Base-by-base conservation (phyloP, 2,888 invertebrate species). In the Nomada lathburiana region DNA sequence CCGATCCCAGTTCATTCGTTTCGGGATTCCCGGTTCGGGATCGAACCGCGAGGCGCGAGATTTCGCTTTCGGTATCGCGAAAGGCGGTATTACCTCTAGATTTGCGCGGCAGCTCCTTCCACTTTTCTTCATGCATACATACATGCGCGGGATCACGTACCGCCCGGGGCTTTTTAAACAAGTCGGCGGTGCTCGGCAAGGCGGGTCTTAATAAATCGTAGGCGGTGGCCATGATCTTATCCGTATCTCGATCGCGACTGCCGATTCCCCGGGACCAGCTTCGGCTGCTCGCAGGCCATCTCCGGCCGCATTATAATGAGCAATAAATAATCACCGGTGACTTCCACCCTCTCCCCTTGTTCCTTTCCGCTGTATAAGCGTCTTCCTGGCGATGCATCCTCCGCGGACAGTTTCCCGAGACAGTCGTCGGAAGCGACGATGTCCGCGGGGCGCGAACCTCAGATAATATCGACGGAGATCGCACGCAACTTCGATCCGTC, bases 291-390 rank as follows among this genome's bases (percentile, higher is more conserved):
- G 84, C 83, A 82, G 83, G 83, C 86, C 60, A 62, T 57, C 76
- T 84, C 88, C 85, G 16, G 47, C 85, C 85, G 85, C 76, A 85
- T 90, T 90, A 89, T 92, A 92, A 93, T 91, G 92, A 92, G 90
- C 90, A 84, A 90, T 92, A 92, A 92, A 92, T 92, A 91, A 91
- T 91, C 90, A 85, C 85, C 75, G 69, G 79, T 78, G 86, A 89
- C 85, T 86, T 88, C 82, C 84, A 86, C 79, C 84, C 84, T 84
- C 76, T 80, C 42, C 16, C 50, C 16, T 57, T 26, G 62, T 47
- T 74, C 80, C 70, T 29, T 36, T 29, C 36, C 64, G 18, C 9
- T 42, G 4, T 10, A 36, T 36, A 7, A 36, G 7, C 36, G 50
- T 59, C 63, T 59, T 65, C 67, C 69, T n/a, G 42, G 67, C 73